Evolutionary conservation across 37 sponge, comb jelly and placozoan species (phyloP).

Genomic region (Agelas oroides): DNA sequence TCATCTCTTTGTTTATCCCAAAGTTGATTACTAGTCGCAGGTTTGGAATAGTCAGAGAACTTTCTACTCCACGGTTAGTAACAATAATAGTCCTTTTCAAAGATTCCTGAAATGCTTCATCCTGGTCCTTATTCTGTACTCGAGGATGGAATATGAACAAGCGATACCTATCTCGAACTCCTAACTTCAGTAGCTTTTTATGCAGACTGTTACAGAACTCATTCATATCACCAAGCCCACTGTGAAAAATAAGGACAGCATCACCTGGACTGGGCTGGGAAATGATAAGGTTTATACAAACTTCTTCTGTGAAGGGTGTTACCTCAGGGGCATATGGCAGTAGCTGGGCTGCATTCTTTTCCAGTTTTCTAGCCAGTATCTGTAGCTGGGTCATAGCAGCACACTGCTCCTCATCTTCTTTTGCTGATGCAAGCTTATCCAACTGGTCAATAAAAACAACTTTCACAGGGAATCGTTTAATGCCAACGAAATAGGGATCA

Average conservation of each 20-base stretch:
- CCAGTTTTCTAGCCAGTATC: not conserved
- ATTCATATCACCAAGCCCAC: constrained; percentile 56
- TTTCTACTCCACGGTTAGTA: constrained; percentile 57
- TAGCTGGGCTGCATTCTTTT: not conserved
- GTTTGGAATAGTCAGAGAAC: constrained; percentile 62
- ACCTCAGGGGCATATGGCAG: not conserved
- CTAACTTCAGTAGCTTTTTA: not conserved
- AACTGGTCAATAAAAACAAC: constrained; percentile 42
- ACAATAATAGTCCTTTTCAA: constrained; percentile 30
- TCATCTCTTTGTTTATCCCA: constrained; percentile 12
- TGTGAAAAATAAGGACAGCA: constrained; percentile 49
- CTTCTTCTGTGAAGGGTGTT: not conserved
- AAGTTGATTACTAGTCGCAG: constrained; percentile 63
- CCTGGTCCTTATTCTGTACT: constrained; percentile 53
- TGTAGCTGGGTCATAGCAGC: not conserved
- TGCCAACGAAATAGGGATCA: constrained; percentile 41
- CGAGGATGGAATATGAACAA: constrained; percentile 56
- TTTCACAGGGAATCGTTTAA: constrained; percentile 21
- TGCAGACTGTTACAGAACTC: constrained; percentile 6
- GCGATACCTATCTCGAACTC: not conserved
- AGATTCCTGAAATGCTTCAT: constrained; percentile 24
- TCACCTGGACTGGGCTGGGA: constrained; percentile 25
- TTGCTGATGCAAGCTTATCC: not conserved
- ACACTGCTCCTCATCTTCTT: not conserved
- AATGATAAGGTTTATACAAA: constrained; percentile 49